These are phyloP conservation scores for Polypterus bichir DNA, from an alignment of 2,113 vertebrate genomes.

Conservation along the genomic window DNA sequence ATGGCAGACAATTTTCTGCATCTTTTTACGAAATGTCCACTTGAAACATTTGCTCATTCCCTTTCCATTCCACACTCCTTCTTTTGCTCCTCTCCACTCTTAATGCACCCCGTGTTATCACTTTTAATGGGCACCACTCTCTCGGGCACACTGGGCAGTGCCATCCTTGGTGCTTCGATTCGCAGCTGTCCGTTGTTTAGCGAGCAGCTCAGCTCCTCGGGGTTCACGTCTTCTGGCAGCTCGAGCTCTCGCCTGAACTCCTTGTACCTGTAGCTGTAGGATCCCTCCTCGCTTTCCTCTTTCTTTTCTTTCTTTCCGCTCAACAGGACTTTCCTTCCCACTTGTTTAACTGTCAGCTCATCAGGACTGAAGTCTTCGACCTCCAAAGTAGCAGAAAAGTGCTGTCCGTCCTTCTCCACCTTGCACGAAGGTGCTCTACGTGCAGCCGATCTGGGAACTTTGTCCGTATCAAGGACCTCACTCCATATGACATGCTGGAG, in stretches of 20 bases:
- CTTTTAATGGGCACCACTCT: slow-evolving; percentile 31
- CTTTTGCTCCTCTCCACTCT: background rate
- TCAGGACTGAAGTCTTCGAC: slow-evolving; percentile 16
- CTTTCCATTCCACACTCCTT: too few relatives aligned
- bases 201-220: slow-evolving; percentile 10
- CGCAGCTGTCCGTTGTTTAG: slow-evolving; percentile 22
- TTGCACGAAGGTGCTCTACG: too few relatives aligned
- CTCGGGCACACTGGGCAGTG: slow-evolving; percentile 27
- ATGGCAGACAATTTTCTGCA: too few relatives aligned
- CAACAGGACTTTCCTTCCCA: slow-evolving; percentile 22
- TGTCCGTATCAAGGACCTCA: too few relatives aligned
- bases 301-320: slow-evolving; percentile 18
- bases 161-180: slow-evolving; percentile 9
- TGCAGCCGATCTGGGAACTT: too few relatives aligned
- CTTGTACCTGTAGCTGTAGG: slow-evolving; percentile 21
- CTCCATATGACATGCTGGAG: too few relatives aligned
- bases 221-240: slow-evolving; percentile 11
- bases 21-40: too few relatives aligned
- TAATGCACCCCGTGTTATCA: too few relatives aligned
- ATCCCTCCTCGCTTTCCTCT: slow-evolving; percentile 14
- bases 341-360: slow-evolving; percentile 24
- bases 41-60: too few relatives aligned
- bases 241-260: slow-evolving; percentile 23
- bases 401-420: background rate
- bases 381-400: slow-evolving; percentile 17